phyloP scores from a whole-genome alignment of 2,113 vertebrate species.

The Phocoena phocoena region DNA sequence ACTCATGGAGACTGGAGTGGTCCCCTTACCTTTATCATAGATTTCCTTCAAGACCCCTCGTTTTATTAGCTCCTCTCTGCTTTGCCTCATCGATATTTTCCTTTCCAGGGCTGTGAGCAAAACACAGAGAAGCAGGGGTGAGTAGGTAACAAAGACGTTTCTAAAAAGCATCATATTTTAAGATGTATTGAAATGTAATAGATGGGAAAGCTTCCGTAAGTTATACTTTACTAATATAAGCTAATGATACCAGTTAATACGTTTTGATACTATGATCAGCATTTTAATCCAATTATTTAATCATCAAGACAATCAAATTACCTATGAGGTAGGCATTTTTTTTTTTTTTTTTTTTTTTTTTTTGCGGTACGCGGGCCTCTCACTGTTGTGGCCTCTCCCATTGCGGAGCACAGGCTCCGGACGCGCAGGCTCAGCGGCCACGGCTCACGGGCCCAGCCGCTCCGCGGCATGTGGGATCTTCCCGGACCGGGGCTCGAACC shows the following conservation, averaged over 20 bases:
- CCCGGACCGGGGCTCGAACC: too few species aligned
- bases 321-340: background rate
- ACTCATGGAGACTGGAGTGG: background rate
- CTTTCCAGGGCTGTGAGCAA: conserved; percentile 93
- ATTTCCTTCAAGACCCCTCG: conserved; percentile 98
- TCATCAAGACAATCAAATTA: background rate
- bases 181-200: background rate
- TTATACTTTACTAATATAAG: background rate
- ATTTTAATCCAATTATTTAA: background rate
- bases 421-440: too few species aligned
- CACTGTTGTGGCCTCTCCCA: too few species aligned
- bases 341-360: too few species aligned
- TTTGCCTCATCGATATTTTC: conserved; percentile 98
- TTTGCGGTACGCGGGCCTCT: too few species aligned
- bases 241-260: background rate
- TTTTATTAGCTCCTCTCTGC: conserved; percentile 98
- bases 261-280: background rate
- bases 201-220: background rate
- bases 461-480: too few species aligned
- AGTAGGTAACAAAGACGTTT: background rate
- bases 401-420: too few species aligned
- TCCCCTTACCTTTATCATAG: conserved; percentile 96
- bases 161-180: background rate
- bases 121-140: conserved; percentile 56
- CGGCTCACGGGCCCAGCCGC: too few species aligned